Evolutionary conservation across 1,140 invertebrate genomes (phyloP).

Genomic region (Magallana ariakensis): DNA sequence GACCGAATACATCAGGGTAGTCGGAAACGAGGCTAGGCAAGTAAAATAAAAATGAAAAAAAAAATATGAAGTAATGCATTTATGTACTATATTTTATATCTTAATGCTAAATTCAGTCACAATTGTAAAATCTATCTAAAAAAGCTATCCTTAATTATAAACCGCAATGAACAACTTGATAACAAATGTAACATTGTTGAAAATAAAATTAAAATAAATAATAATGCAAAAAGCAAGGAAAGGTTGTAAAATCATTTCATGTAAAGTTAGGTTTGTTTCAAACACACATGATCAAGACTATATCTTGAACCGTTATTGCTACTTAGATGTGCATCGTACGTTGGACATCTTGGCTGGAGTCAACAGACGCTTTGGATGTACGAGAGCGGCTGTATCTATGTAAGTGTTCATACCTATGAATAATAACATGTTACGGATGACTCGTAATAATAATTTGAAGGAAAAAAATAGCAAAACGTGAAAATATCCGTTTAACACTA

Average conservation of each 20-base stretch:
- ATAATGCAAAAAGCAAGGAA: not conserved
- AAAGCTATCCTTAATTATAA: too few relatives aligned
- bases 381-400: not conserved
- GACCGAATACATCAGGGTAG: not conserved
- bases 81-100: too few relatives aligned
- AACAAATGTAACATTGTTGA: too few relatives aligned
- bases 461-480: too few relatives aligned
- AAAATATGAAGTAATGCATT: too few relatives aligned
- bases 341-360: not conserved
- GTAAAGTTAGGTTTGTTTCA: too few relatives aligned
- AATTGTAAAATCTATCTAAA: too few relatives aligned
- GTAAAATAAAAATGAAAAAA: not conserved
- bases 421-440: not conserved
- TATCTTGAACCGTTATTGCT: not conserved
- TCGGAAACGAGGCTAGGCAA: not conserved
- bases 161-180: too few relatives aligned
- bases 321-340: conserved; percentile 1
- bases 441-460: too few relatives aligned
- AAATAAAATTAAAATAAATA: not conserved
- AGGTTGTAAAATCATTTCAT: not conserved
- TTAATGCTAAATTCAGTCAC: too few relatives aligned
- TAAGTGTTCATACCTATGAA: not conserved
- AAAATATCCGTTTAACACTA: too few relatives aligned
- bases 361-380: not conserved
- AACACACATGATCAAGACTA: too few relatives aligned